These are phyloP conservation scores for Minunthozetes semirufus DNA, from an alignment of 2,888 invertebrate genomes.

Conservation along the genomic window DNA sequence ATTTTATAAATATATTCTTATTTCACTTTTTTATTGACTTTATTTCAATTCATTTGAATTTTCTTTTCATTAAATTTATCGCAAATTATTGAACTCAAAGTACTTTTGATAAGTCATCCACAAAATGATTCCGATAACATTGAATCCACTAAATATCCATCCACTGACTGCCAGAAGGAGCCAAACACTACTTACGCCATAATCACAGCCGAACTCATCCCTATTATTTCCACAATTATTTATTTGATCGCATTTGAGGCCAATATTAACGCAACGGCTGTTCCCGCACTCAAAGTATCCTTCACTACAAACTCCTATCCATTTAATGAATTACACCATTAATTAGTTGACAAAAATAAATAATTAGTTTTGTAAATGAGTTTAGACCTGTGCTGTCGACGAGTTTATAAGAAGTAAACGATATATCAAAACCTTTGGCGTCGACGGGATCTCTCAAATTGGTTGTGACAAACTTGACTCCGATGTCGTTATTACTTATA, in stretches of 20 bases:
- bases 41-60: not conserved
- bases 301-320: constrained; percentile 1
- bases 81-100: constrained; percentile 11
- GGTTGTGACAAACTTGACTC: not conserved
- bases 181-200: constrained; percentile 25
- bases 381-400: constrained; percentile 2
- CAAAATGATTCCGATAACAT: constrained; percentile 12
- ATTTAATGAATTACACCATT: not conserved
- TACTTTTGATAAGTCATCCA: constrained; percentile 19
- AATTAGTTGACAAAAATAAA: not conserved
- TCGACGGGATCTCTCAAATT: not conserved
- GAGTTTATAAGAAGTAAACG: not conserved
- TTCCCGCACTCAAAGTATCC: constrained; percentile 12
- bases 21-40: not conserved
- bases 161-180: not conserved
- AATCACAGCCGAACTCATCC: constrained; percentile 19
- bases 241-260: constrained; percentile 13
- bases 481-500: constrained; percentile 1
- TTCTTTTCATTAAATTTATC: not conserved
- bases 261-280: not conserved
- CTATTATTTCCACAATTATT: constrained; percentile 12
- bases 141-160: constrained; percentile 21
- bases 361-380: not conserved
- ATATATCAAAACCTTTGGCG: not conserved
- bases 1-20: not conserved